Evolutionary conservation across 2,113 vertebrate genomes (phyloP).

Genomic region (Melanerpes formicivorus): DNA sequence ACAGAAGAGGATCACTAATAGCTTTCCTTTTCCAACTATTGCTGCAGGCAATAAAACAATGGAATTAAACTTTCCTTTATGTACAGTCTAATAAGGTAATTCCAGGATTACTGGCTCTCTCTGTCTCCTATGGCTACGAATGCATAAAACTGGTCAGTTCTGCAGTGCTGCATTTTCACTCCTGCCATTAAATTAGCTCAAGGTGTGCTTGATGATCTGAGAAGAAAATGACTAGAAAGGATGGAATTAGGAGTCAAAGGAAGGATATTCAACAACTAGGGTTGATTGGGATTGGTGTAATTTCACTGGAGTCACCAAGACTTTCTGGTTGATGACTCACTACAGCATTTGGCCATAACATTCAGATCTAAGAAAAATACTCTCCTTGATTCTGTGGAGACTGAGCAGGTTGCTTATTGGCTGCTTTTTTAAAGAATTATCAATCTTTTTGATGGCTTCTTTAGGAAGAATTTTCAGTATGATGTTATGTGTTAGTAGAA

Average conservation of each 20-base stretch:
- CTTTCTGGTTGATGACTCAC: not conserved
- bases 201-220: not conserved
- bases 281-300: not conserved
- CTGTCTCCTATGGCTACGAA: not conserved
- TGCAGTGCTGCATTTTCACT: not conserved
- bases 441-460: not conserved
- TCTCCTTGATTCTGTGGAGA: not conserved
- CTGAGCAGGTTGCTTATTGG: not conserved
- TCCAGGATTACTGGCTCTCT: conserved; percentile 14
- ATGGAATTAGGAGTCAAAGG: not conserved
- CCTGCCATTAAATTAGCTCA: not conserved
- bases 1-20: conserved; percentile 31
- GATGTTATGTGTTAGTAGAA: not conserved
- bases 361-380: not conserved
- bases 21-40: conserved; percentile 13
- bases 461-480: not conserved
- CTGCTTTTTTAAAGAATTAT: not conserved
- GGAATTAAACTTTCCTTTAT: conserved; percentile 27
- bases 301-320: not conserved
- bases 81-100: not conserved
- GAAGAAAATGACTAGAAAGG: not conserved
- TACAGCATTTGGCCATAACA: not conserved
- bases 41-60: conserved; percentile 40
- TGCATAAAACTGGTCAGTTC: not conserved
- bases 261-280: not conserved